Base-by-base conservation (phyloP, 2,888 invertebrate species). In the Serripes groenlandicus region DNA sequence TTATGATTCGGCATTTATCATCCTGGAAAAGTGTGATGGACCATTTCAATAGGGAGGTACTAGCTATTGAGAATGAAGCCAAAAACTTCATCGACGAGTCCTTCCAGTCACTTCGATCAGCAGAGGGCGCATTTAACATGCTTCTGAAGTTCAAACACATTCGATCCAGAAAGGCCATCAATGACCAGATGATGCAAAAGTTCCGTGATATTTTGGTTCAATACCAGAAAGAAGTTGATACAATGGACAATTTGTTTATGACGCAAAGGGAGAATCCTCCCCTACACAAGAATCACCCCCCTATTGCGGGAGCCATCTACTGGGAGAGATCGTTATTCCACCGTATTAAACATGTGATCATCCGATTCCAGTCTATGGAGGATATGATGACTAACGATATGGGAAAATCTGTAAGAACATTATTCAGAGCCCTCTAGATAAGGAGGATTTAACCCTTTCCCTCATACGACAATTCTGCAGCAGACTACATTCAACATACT, bases 11-110 rank as follows among this genome's bases (percentile, higher is more conserved):
- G 81, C 97, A 97, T 89, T 97, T 96, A 92, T 97, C 97, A 92
- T 97, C 97, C 92, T 98, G 98, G 98, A 97, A 97, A 83, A 97
- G 97, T 1, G 96, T 98, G 0, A 96, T 98, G 95, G 96, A 96
- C 0, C 96, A 96, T 85, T 98, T 98, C 93, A 96, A 97, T 94
- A 96, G 96, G 30, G 97, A 97, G 92, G 97, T 98, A 3, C 86
- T 89, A 26, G 95, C 95, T 84, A 95, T 98, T 37, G 98, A 98
- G 93, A 96, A 96, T 3, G 97, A 98, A 91, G 98, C 98, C 0
- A 97, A 97, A 92, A 96, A 96, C 83, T 98, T 98, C 90, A 97
- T 98, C 81, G 97, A 98, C 93, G 96, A 97, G 91, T 97, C 98
- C 86, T 98, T 98, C 92, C 96, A 96, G 78, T 96, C 96, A 78